These are phyloP conservation scores for Orius insidiosus DNA, from an alignment of 1,140 invertebrate genomes.

Conservation along the genomic window DNA sequence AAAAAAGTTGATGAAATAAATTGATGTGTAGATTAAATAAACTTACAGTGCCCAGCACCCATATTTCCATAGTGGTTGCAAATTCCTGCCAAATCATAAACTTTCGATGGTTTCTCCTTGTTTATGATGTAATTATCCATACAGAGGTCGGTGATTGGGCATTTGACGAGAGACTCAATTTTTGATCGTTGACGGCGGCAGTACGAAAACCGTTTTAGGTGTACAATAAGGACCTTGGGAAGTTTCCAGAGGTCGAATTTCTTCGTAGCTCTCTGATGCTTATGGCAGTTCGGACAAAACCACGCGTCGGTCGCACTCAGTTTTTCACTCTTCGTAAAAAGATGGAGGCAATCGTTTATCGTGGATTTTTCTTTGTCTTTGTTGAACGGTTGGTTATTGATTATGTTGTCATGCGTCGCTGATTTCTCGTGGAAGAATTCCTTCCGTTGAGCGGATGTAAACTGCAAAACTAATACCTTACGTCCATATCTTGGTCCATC, in stretches of 20 bases:
- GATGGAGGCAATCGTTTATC: conserved; percentile 18
- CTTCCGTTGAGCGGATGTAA: too few relatives aligned
- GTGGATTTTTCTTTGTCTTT: conserved; percentile 5
- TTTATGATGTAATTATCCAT: conserved; percentile 26
- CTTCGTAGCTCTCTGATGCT: conserved; percentile 66
- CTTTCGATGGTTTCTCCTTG: conserved; percentile 19
- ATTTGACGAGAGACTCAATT: conserved; percentile 34
- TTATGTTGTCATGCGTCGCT: too few relatives aligned
- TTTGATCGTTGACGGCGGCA: conserved; percentile 30
- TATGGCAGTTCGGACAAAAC: conserved; percentile 60
- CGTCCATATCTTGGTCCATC: too few relatives aligned
- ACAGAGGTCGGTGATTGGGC: conserved; percentile 31
- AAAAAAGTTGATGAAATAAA: too few relatives aligned
- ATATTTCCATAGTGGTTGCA: conserved; percentile 36
- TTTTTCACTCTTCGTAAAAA: conserved; percentile 20
- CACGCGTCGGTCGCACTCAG: conserved; percentile 19
- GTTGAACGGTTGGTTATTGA: too few relatives aligned
- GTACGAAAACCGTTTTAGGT: conserved; percentile 33
- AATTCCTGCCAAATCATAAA: conserved; percentile 37
- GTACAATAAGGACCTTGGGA: conserved; percentile 54
- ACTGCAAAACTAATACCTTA: too few relatives aligned
- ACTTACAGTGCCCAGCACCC: conserved; percentile 36
- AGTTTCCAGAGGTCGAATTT: conserved; percentile 78
- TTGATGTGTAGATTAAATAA: too few relatives aligned
- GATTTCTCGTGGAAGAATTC: too few relatives aligned